Evolutionary conservation across 1,140 invertebrate species (phyloP), one percentile per base, ranked within the genome.

Genomic region (Brachionus plicatilis): DNA sequence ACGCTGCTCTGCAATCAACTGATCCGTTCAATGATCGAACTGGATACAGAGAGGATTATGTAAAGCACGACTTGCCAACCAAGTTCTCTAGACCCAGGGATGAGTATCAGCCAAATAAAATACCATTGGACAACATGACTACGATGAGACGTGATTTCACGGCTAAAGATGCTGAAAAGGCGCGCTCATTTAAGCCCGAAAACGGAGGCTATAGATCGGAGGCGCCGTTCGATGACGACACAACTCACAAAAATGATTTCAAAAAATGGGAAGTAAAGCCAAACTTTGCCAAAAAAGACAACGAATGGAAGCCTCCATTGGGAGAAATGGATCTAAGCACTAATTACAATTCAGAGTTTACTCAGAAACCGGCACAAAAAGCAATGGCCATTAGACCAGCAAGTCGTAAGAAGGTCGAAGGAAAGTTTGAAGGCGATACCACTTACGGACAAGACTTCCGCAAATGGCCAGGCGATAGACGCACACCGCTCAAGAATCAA

Each of bases 301-400:
- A 87, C 68, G 84, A 83, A 20, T 88, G 87, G 85, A 70, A 86
- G 85, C 87, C 87, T 76, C 90, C 89, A 60, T 87, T 87, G 17
- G 90, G 90, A 2, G 87, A 87, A 7, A 89, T 91, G 87, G 89
- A 90, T 37, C 86, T 87, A 53, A 86, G 87, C 43, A 90, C 90
- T 12, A 90, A 89, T 6, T 86, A 87, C 84, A 86, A 88, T 60
- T 41, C 86, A 3, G 86, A 87, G 47, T 84, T 75, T 76, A 84
- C 70, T n/a, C n/a, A 86, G 85, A 85, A 84, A 79, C 45, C 27
- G 79, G n/a, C 70, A 85, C 87, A 68, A 87, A 87, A 8, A 80
- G 88, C 14, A 75, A 87, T 43, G 85, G 85, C 76, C 82, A 85
- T 33, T 45, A 85, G 8, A 83, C 87, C 17, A 86, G 85, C 27